Percentiles rank a stretch among this genome's conserved stretches.
Conservation (phyloP, 2,113 vertebrate species). For the Rhea americana region DNA sequence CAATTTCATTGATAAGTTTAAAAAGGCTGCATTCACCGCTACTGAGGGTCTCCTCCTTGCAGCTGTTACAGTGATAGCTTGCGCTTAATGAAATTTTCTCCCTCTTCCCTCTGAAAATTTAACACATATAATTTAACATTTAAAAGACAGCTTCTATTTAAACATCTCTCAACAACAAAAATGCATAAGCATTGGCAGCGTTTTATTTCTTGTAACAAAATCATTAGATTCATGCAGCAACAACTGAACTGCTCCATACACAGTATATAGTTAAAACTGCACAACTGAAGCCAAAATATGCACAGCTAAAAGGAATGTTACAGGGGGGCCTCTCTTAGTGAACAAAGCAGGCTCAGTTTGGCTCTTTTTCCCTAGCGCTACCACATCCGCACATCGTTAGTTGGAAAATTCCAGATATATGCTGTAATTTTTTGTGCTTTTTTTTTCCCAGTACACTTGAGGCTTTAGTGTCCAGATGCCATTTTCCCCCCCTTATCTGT, state of each 20-base stretch:
- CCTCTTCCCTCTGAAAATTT: conserved; percentile 12
- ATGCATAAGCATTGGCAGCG: background rate
- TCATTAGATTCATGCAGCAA: conserved; percentile 73
- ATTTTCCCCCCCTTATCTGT: conserved; percentile 80
- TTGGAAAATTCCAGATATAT: conserved; percentile 99
- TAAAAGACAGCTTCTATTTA: conserved; percentile 21
- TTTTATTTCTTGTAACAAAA: conserved; percentile 68
- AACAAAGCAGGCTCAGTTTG: conserved; percentile 99
- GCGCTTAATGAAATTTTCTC: conserved; percentile 38
- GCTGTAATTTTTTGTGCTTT: conserved; percentile 93
- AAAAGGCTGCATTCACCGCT: conserved; percentile 68
- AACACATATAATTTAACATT: conserved; percentile 37
- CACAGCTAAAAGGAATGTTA: conserved; percentile 97
- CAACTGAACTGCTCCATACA: conserved; percentile 83
- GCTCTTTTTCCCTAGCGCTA: conserved; percentile 91
- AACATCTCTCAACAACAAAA: conserved; percentile 11
- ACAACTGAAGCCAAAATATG: conserved; percentile 96
- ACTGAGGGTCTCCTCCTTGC: conserved; percentile 63
- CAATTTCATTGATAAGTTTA: conserved; percentile 58
- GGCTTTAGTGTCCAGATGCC: conserved; percentile 94
- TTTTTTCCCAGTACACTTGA: conserved; percentile 83
- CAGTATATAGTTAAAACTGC: conserved; percentile 91
- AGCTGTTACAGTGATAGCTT: conserved; percentile 66
- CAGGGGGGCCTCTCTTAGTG: conserved; percentile 91
- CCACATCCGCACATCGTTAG: conserved; percentile 99